A percentile compares a stretch with the other conserved stretches of the same genome.
phyloP scores from a whole-genome alignment of 2,113 vertebrate genomes.

The Agapornis roseicollis region DNA sequence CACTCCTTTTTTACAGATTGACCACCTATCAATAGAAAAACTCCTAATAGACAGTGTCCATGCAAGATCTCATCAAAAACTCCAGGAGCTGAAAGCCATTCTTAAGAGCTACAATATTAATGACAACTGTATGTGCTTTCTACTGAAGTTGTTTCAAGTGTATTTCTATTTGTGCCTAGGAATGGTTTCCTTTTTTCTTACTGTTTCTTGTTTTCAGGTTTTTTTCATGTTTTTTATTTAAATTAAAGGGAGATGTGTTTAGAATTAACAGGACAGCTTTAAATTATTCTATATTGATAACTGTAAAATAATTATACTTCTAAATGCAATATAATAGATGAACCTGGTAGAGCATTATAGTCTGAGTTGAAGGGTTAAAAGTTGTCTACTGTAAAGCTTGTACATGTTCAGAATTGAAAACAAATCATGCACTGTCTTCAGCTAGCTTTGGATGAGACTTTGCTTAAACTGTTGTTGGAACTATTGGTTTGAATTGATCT shows the following conservation, averaged over 20 bases:
- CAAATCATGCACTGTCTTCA: not conserved
- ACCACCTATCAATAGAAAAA: slow-evolving; percentile 97
- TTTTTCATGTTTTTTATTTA: not conserved
- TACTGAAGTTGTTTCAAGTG: not conserved
- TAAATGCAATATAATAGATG: not conserved
- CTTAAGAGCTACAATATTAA: slow-evolving; percentile 87
- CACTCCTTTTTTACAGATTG: slow-evolving; percentile 80
- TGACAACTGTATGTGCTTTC: slow-evolving; percentile 88
- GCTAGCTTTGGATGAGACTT: not conserved
- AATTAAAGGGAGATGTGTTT: not conserved
- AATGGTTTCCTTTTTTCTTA: not conserved
- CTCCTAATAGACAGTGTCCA: slow-evolving; percentile 97
- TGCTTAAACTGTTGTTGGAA: not conserved
- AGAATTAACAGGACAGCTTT: not conserved
- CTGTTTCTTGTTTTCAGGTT: not conserved
- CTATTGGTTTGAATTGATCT: not conserved
- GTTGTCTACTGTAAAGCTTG: not conserved
- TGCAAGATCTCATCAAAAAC: slow-evolving; percentile 95
- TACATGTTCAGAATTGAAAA: not conserved
- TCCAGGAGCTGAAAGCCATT: slow-evolving; percentile 96
- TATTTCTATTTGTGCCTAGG: not conserved
- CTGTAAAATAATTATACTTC: not conserved
- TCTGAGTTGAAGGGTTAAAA: not conserved
- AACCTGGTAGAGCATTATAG: not conserved
- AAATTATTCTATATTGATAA: not conserved